A percentile compares a stretch with the other conserved stretches of the same genome.
These are phyloP conservation scores for Scaptomyza montana DNA, from an alignment of 1,140 invertebrate genomes.

Conservation along the genomic window DNA sequence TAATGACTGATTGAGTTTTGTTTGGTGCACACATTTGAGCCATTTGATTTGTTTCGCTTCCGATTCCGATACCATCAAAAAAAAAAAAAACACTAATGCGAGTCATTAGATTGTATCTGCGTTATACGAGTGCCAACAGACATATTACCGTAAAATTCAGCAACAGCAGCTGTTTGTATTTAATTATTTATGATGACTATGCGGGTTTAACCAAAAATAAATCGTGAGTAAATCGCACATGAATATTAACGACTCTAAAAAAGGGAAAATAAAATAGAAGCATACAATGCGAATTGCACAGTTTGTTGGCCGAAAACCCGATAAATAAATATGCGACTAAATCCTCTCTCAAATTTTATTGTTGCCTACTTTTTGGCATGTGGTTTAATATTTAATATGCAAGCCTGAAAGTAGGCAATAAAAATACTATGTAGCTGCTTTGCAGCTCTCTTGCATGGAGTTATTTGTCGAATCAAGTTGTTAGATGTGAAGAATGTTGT, in stretches of 20 bases:
- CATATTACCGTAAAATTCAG: slow-evolving; percentile 27
- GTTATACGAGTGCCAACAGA: slow-evolving; percentile 32
- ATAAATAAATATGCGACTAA: slow-evolving; percentile 39
- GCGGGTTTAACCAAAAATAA: background rate
- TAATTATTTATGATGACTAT: slow-evolving; percentile 59
- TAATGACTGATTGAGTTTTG: slow-evolving; percentile 64
- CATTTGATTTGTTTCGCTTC: slow-evolving; percentile 73
- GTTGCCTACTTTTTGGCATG: slow-evolving; percentile 52
- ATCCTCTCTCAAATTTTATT: slow-evolving; percentile 23
- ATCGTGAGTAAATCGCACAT: slow-evolving; percentile 24
- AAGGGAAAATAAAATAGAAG: background rate
- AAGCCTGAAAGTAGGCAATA: slow-evolving; percentile 59
- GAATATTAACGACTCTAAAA: slow-evolving; percentile 21
- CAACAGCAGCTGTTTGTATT: slow-evolving; percentile 38
- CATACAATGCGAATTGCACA: background rate
- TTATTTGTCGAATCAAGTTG: background rate
- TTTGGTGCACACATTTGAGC: slow-evolving; percentile 54
- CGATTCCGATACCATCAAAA: slow-evolving; percentile 51
- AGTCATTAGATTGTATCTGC: slow-evolving; percentile 71
- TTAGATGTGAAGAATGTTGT: background rate
- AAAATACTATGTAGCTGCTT: slow-evolving; percentile 8
- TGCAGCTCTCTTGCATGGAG: background rate
- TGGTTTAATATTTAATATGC: background rate
- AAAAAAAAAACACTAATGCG: slow-evolving; percentile 34
- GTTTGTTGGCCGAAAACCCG: slow-evolving; percentile 11